phyloP scores from a whole-genome alignment of 2,797 vertebrate species.

The Premnoplex brunnescens region DNA sequence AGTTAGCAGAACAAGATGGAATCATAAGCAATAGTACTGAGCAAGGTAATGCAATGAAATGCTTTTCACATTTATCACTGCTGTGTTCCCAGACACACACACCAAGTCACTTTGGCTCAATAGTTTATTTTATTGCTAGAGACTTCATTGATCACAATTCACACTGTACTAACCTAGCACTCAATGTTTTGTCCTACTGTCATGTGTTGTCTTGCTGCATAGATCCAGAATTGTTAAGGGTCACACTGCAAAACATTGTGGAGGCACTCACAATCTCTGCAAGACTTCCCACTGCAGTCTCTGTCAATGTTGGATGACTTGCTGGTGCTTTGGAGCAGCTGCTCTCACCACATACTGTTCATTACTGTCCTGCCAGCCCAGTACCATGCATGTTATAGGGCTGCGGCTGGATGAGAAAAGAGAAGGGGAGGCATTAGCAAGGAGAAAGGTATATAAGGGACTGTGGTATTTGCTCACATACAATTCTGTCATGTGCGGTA shows the following conservation, averaged over 20 bases:
- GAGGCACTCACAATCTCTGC: background rate
- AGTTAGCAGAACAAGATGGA: background rate
- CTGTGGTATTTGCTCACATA: fast-evolving
- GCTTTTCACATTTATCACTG: background rate
- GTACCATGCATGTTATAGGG: background rate
- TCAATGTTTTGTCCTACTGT: background rate
- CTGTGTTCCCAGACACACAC: background rate
- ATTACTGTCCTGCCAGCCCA: background rate
- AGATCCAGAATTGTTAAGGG: background rate
- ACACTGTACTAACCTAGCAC: background rate
- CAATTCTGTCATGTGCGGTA: background rate
- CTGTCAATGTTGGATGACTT: background rate
- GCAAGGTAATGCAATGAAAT: background rate
- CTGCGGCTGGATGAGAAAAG: background rate
- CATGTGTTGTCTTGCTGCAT: background rate
- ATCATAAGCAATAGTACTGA: background rate
- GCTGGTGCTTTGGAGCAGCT: background rate
- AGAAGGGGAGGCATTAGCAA: background rate
- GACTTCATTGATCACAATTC: slow-evolving; percentile 20
- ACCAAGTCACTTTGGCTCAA: background rate
- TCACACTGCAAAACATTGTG: background rate
- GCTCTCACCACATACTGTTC: background rate
- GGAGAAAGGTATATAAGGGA: background rate
- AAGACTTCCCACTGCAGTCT: background rate
- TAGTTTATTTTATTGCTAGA: background rate